Evolutionary conservation across 1,140 invertebrate genomes (phyloP).

Genomic region (Micrasema minimum): DNA sequence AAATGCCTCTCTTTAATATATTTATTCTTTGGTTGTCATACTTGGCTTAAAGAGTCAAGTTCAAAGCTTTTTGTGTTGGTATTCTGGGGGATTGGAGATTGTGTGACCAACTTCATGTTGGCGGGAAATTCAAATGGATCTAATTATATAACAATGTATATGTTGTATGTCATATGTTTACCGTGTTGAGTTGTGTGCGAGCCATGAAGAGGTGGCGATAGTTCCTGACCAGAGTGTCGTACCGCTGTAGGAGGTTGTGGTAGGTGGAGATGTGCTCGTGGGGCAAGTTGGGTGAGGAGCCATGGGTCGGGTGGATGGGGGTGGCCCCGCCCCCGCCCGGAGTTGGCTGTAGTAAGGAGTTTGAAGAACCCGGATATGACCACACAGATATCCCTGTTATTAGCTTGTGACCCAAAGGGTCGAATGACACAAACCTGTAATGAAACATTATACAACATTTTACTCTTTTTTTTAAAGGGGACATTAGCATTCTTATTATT

Average conservation of each 20-base stretch:
- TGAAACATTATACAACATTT: slow-evolving; percentile 12
- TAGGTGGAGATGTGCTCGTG: slow-evolving; percentile 64
- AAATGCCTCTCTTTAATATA: no score
- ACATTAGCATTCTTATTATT: no score
- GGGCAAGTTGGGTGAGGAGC: slow-evolving; percentile 53
- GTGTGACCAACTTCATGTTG: no score
- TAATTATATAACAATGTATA: not conserved
- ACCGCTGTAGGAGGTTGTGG: slow-evolving; percentile 64
- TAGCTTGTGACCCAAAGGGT: slow-evolving; percentile 81
- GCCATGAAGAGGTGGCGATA: slow-evolving; percentile 64
- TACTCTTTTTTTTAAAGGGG: no score
- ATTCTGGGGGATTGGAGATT: no score
- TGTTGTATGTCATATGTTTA: slow-evolving; percentile 24
- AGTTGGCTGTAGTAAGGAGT: slow-evolving; percentile 45
- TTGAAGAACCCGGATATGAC: slow-evolving; percentile 45
- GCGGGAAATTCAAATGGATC: no score
- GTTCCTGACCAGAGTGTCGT: slow-evolving; percentile 64
- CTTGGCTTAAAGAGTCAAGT: no score
- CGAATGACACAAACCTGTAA: slow-evolving; percentile 85
- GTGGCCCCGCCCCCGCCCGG: slow-evolving; percentile 50
- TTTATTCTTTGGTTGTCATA: no score
- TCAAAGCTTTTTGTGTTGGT: no score
- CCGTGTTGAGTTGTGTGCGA: slow-evolving; percentile 55
- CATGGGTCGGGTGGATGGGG: slow-evolving; percentile 39
- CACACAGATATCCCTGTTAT: slow-evolving; percentile 83